phyloP scores from a whole-genome alignment of 2,888 invertebrate genomes.

The Strigamia maritima region DNA sequence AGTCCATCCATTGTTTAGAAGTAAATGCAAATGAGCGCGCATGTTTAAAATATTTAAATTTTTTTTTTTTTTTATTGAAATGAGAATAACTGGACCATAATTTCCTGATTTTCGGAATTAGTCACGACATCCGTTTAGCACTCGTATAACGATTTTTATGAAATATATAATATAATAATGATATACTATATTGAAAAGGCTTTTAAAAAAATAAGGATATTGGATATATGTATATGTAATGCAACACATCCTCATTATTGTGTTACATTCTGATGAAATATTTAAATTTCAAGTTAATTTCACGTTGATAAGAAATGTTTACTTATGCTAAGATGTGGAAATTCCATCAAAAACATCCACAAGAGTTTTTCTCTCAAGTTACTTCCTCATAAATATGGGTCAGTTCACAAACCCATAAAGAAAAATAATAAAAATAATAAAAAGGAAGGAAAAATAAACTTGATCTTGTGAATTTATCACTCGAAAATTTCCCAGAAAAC shows the following conservation, averaged over 20 bases:
- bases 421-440: not conserved
- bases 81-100: not conserved
- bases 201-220: not conserved
- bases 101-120: not conserved
- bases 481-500: not conserved
- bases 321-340: not conserved
- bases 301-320: not conserved
- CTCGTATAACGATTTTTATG: not conserved
- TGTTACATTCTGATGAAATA: not conserved
- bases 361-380: not conserved
- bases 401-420: conserved; percentile 2
- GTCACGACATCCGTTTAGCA: not conserved
- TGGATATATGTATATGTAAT: not conserved
- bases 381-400: conserved; percentile 5
- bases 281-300: not conserved
- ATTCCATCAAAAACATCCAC: not conserved
- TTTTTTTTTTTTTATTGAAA: not conserved
- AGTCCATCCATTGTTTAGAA: not conserved
- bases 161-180: too few relatives aligned
- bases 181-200: too few relatives aligned
- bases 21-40: too few relatives aligned
- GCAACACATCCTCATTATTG: not conserved
- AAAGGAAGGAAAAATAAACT: conserved; percentile 16
- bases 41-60: not conserved
- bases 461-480: conserved; percentile 4